Evolutionary conservation across 2,113 vertebrate genomes (phyloP), one percentile per base, ranked within the genome.

Genomic region (Colistium nudipinnis): DNA sequence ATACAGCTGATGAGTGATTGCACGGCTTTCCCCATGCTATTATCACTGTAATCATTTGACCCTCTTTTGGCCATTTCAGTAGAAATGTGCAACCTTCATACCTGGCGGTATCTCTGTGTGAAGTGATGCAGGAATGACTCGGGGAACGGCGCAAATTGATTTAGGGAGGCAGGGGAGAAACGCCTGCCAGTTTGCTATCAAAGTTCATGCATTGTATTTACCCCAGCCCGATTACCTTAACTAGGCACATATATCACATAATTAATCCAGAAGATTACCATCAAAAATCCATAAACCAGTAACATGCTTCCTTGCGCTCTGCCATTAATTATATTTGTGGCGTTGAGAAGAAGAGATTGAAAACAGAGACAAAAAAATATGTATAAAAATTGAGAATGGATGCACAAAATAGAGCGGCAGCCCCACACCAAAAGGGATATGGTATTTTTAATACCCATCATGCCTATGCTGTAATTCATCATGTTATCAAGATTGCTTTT

Each of bases 201-300:
- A 88, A 90, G 90, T 92, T 92, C 90, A 92, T 90, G 89, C 88
- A 90, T 88, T 87, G 90, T 91, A 89, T 92, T 92, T 93, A 90
- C 85, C 83, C 71, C 20, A 80, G 85, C 79, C 88, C 70, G 88
- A 93, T 91, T 92, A 89, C 87, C 84, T 90, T 92, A 92, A 91
- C 88, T 91, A 92, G 89, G 82, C 89, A 91, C 90, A 93, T 92
- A 90, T 91, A 93, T 92, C 91, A 91, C 87, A 90, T 92, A 91
- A 93, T 93, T 93, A 93, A 92, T 92, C 87, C 88, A 75, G 80
- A 74, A 87, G 89, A 93, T 93, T 91, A 89, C 85, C 89, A 93
- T 92, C 91, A 92, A 90, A 91, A 90, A 92, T 92, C 92, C 82
- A 93, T 92, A 92, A 92, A 89, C 78, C 87, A 86, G 86, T 83